A percentile compares a stretch with the other conserved stretches of the same genome.
Conservation (phyloP, 2,797 vertebrate species). For the Sitta carolinensis region DNA sequence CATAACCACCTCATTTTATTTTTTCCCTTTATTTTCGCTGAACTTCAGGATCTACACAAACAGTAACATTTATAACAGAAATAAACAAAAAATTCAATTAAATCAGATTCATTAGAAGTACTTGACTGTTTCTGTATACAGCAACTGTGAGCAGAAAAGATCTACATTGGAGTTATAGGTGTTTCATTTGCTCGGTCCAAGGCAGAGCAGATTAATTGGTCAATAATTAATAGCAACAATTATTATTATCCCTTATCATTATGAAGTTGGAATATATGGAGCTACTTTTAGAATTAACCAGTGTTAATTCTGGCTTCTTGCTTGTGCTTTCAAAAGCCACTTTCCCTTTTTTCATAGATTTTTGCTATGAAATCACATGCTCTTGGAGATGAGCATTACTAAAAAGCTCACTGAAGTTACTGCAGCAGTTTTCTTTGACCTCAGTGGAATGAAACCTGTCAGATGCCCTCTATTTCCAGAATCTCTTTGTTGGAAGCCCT, state of each 20-base stretch:
- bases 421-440: not conserved
- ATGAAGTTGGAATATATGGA: not conserved
- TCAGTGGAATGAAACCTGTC: not conserved
- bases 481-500: not conserved
- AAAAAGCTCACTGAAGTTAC: not conserved
- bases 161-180: not conserved
- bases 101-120: not conserved
- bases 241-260: not conserved
- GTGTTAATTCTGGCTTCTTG: not conserved
- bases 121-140: not conserved
- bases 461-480: not conserved
- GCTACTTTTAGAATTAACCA: not conserved
- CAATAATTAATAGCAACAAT: not conserved
- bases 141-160: not conserved
- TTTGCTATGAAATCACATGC: not conserved
- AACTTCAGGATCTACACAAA: too few species aligned
- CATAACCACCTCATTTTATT: fast-evolving
- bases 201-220: not conserved
- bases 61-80: too few species aligned
- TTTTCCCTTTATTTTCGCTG: not conserved
- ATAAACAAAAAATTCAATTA: not conserved
- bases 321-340: not conserved
- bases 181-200: not conserved
- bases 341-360: not conserved
- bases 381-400: not conserved